Evolutionary conservation across 2,888 invertebrate genomes (phyloP), one percentile per base, ranked within the genome.

Genomic region (Euspilapteryx auroguttella): DNA sequence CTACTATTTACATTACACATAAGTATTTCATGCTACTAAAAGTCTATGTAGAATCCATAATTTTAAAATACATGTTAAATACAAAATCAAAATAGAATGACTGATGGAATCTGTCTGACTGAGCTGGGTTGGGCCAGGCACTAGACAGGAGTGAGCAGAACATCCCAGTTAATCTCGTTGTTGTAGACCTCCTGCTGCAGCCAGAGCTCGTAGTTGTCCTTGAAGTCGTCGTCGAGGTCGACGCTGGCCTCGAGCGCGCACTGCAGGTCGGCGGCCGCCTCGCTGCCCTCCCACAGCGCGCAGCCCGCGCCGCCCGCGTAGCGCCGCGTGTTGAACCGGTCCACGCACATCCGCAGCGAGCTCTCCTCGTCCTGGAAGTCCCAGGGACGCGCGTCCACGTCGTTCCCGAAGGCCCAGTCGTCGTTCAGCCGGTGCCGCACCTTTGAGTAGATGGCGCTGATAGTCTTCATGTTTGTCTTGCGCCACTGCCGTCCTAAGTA

Each of bases 321-420:
- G 37, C 98, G 81, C 12, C 98, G 83, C 50, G 89, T 86, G 62
- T 99, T 98, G 51, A 99, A 99, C 33, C 94, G 83, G 69, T 99
- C 98, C 2, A 99, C 97, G 38, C 91, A 92, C 1, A 90, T 87
- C 35, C 97, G 82, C 32, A 99, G 69, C 8, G 94, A 88, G 59
- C 95, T 94, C 56, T 99, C 99, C 58, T 99, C 98, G 17, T 92
- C 94, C 71, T 99, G 91, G 45, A 94, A 98, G 59, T 99, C 97
- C 96, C 96, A 97, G 1, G 97, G 97, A 34, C 95, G 81, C 0
- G 96, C 96, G 69, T 98, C 96, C 45, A 97, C 83, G 77, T 97
- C 92, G 76, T 99, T 99, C 29, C 98, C 98, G 77, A 92, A 99
- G 3, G 99, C 99, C 99, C 99, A 99, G 62, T 99, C 99, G 56